Evolutionary conservation across 2,888 invertebrate genomes (phyloP).

Genomic region (Nomada fucata): DNA sequence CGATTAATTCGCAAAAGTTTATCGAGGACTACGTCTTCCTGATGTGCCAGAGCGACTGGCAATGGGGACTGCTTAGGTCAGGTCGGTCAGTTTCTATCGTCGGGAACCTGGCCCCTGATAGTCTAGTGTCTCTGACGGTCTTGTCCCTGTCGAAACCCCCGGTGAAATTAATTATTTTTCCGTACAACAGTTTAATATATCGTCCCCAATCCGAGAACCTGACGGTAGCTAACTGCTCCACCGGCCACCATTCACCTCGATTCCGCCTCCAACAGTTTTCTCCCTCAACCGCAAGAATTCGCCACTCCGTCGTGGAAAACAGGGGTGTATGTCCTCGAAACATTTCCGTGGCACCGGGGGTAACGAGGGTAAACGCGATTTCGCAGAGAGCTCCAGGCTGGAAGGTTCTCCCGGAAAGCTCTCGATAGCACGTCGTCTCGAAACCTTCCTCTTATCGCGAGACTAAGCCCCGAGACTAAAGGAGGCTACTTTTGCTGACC

Average conservation of each 20-base stretch:
- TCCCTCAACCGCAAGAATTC: neutral
- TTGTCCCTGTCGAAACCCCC: too few relatives aligned
- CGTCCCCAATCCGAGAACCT: neutral
- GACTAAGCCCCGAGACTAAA: slow-evolving; percentile 49
- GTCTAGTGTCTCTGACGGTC: too few relatives aligned
- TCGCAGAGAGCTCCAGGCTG: slow-evolving; percentile 22
- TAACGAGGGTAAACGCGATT: slow-evolving; percentile 60
- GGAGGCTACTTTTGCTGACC: slow-evolving; percentile 52
- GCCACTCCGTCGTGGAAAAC: neutral
- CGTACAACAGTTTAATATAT: too few relatives aligned
- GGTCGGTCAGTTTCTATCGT: slow-evolving; percentile 72
- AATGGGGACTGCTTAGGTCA: too few relatives aligned
- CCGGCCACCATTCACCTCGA: neutral
- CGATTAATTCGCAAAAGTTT: too few relatives aligned
- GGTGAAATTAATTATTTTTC: too few relatives aligned
- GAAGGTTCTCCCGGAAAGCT: slow-evolving; percentile 22
- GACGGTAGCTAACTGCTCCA: neutral
- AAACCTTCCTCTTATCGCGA: slow-evolving; percentile 51
- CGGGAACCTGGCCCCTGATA: slow-evolving; percentile 55
- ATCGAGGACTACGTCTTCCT: too few relatives aligned
- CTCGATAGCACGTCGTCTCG: slow-evolving; percentile 21
- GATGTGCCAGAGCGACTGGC: too few relatives aligned
- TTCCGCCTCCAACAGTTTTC: neutral
- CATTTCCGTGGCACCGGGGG: slow-evolving; percentile 27
- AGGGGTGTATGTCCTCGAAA: slow-evolving; percentile 21